phyloP scores from a whole-genome alignment of 2,113 vertebrate genomes.

The Chaenogobius annularis region DNA sequence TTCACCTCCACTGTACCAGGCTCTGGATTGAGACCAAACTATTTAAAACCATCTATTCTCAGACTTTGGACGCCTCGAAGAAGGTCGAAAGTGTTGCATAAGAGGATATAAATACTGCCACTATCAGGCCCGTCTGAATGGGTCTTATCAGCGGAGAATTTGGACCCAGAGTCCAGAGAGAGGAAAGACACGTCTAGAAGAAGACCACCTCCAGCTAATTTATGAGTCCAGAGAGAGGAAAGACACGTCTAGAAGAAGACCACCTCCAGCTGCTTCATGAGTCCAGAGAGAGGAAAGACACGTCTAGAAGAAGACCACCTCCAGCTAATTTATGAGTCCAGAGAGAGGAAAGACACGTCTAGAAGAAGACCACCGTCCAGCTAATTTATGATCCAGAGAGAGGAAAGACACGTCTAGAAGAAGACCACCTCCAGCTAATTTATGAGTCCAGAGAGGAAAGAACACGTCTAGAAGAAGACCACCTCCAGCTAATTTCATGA shows the following conservation, averaged over 20 bases:
- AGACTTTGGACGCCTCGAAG: conserved; percentile 38
- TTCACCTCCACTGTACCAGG: background rate
- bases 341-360: too few species aligned
- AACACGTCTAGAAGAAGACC: too few species aligned
- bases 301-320: too few species aligned
- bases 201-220: conserved; percentile 39
- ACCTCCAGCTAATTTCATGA: too few species aligned
- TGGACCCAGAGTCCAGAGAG: background rate
- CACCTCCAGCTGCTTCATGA: too few species aligned
- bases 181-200: conserved; percentile 22
- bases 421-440: conserved; percentile 41
- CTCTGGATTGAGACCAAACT: conserved; percentile 2
- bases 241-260: too few species aligned
- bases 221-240: too few species aligned
- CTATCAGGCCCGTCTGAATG: conserved; percentile 57
- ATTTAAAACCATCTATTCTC: conserved; percentile 24
- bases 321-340: too few species aligned
- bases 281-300: too few species aligned
- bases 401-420: conserved; percentile 23
- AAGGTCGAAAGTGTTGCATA: conserved; percentile 65
- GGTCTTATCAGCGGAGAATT: conserved; percentile 35
- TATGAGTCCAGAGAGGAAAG: too few species aligned
- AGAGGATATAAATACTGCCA: conserved; percentile 72
- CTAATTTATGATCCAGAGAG: background rate
- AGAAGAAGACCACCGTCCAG: too few species aligned